A percentile compares a stretch with the other conserved stretches of the same genome.
phyloP scores from a whole-genome alignment of 2,888 invertebrate species.

The Rhamnusium bicolor region DNA sequence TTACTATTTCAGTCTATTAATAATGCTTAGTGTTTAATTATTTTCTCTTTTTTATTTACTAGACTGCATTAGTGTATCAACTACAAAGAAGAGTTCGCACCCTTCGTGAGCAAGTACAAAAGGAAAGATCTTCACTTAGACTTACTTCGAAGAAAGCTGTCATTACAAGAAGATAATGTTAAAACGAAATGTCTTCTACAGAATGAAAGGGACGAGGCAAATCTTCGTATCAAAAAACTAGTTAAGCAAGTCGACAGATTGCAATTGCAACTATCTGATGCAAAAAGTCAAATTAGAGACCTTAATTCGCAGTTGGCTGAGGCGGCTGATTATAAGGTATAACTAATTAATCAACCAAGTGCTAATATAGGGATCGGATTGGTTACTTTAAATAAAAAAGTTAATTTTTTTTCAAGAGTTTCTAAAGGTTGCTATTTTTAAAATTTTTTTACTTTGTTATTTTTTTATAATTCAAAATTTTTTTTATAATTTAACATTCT shows the following conservation, averaged over 20 bases:
- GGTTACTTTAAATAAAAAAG: too few relatives aligned
- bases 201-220: constrained; percentile 81
- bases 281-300: constrained; percentile 86
- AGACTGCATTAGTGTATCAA: constrained; percentile 92
- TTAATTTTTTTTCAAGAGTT: too few relatives aligned
- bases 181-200: constrained; percentile 77
- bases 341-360: background rate
- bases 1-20: constrained; percentile 17
- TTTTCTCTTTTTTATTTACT: constrained; percentile 28
- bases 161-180: constrained; percentile 85
- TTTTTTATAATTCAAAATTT: too few relatives aligned
- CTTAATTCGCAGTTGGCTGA: constrained; percentile 89
- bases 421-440: too few relatives aligned
- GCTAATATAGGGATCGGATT: too few relatives aligned
- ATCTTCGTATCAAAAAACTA: constrained; percentile 82
- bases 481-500: too few relatives aligned
- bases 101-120: constrained; percentile 90
- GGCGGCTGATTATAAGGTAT: constrained; percentile 90
- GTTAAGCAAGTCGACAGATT: constrained; percentile 88
- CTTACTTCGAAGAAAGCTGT: constrained; percentile 88
- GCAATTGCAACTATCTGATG: constrained; percentile 84
- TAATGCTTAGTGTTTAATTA: background rate
- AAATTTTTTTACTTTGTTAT: too few relatives aligned
- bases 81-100: constrained; percentile 90
- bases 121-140: constrained; percentile 94